Conservation (phyloP, 2,888 invertebrate species). For the Melanophora roralis region DNA sequence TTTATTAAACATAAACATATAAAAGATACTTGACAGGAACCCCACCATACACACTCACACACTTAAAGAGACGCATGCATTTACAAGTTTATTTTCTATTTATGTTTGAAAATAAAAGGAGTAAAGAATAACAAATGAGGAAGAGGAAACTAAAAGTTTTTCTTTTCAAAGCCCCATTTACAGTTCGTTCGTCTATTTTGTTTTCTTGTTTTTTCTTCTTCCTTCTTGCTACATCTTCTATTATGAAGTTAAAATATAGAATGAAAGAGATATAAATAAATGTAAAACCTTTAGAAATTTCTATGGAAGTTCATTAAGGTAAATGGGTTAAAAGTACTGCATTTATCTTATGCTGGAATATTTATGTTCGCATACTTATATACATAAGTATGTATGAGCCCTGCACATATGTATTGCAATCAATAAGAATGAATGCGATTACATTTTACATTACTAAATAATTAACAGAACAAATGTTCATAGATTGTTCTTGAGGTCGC, state of each 20-base stretch:
- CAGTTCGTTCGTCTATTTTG: not conserved
- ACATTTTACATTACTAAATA: conserved; percentile 27
- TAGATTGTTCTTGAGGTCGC: conserved; percentile 17
- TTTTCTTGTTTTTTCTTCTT: not conserved
- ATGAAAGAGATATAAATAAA: conserved; percentile 31
- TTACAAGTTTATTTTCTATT: conserved; percentile 22
- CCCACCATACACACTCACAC: not conserved
- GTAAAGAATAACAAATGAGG: conserved; percentile 19
- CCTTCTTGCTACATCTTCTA: not conserved
- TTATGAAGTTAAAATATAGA: conserved; percentile 41
- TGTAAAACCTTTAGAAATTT: conserved; percentile 46
- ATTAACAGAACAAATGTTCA: conserved; percentile 24
- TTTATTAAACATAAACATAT: conserved; percentile 51
- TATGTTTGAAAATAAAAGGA: conserved; percentile 13
- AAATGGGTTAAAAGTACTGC: conserved; percentile 53
- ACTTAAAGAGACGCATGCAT: not conserved
- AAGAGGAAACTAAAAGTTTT: conserved; percentile 43
- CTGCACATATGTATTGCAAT: not conserved
- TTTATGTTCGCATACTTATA: not conserved
- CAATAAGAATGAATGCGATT: not conserved
- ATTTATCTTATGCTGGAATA: not conserved
- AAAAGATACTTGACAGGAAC: conserved; percentile 40
- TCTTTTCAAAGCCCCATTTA: conserved; percentile 19
- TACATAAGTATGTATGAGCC: not conserved
- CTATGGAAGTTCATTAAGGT: conserved; percentile 57